Evolutionary conservation across 2,888 invertebrate species (phyloP), one percentile per base, ranked within the genome.

Genomic region (Dynastes grantii): DNA sequence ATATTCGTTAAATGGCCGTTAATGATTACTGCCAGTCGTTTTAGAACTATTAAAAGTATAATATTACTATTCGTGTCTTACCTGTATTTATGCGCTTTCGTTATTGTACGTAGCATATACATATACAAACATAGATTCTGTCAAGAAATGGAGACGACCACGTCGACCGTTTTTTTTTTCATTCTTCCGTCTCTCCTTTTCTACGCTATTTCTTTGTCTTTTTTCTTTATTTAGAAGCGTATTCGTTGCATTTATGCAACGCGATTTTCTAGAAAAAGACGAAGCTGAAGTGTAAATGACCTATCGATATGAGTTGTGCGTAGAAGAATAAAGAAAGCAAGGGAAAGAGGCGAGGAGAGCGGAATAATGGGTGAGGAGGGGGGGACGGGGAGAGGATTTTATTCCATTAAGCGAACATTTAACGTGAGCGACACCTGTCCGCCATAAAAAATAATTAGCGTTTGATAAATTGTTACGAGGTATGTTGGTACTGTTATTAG

Each of bases 41-140:
- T 65, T 65, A 65, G 65, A 65, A 40, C 65, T 65, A 65, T 65
- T 65, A 65, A 65, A 65, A 65, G 65, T 65, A 65, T 65, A 65
- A 65, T 37, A 40, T 65, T 65, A 65, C 65, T 65, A 65, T 65
- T 65, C 32, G 40, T n/a, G 65, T 65, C 40, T 65, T 40, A 37
- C 40, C 65, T 13, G 65, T 65, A 65, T 65, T 65, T 65, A 65
- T 65, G 2, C 32, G 29, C n/a, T 53, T 53, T 53, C 65, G 40
- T 40, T 65, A 65, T 65, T 40, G 65, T 65, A 63, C 32, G 63
- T 45, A 53, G 16, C 16, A 53, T 53, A 53, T 53, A 53, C n/a
- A 53, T 16, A 5, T 22, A 51, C 51, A 9, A 3, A 51, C n/a
- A 53, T 16, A 53, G n/a, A 53, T 16, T 53, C n/a, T 53, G 53